These are phyloP conservation scores for Pitta sordida DNA, from an alignment of 2,113 vertebrate species.

Conservation along the genomic window DNA sequence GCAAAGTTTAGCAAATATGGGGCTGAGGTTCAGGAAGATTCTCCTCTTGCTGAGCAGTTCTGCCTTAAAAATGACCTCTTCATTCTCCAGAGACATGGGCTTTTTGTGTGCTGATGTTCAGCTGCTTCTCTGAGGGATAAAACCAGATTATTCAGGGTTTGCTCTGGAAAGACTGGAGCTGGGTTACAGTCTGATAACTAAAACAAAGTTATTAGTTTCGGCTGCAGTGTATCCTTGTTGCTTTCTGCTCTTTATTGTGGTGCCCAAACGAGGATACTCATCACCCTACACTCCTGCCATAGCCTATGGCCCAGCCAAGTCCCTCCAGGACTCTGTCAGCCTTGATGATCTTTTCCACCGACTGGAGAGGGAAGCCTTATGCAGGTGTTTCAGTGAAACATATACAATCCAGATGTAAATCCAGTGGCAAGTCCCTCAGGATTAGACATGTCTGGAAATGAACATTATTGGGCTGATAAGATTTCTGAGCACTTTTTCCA, in stretches of 20 bases:
- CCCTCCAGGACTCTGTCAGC: neutral
- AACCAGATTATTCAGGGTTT: neutral
- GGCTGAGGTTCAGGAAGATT: neutral
- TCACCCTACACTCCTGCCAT: rapidly evolving
- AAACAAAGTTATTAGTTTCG: neutral
- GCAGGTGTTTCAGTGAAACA: constrained; percentile 57
- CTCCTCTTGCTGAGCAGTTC: neutral
- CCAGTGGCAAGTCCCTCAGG: constrained; percentile 58
- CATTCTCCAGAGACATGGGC: neutral
- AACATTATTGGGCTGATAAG: constrained; percentile 61
- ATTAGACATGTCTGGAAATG: constrained; percentile 63
- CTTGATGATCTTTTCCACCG: neutral
- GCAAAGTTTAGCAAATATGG: neutral
- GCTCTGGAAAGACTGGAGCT: neutral
- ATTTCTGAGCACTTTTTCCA: constrained; percentile 60
- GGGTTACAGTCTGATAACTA: neutral
- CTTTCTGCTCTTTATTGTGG: neutral
- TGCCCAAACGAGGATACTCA: neutral
- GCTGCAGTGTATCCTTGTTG: neutral
- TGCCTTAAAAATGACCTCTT: neutral
- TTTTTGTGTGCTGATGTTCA: neutral
- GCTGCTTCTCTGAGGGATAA: neutral
- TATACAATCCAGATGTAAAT: constrained; percentile 64
- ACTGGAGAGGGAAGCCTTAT: neutral
- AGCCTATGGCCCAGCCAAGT: neutral